Evolutionary conservation across 2,797 vertebrate genomes (phyloP).

Genomic region (Peromyscus aztecus): DNA sequence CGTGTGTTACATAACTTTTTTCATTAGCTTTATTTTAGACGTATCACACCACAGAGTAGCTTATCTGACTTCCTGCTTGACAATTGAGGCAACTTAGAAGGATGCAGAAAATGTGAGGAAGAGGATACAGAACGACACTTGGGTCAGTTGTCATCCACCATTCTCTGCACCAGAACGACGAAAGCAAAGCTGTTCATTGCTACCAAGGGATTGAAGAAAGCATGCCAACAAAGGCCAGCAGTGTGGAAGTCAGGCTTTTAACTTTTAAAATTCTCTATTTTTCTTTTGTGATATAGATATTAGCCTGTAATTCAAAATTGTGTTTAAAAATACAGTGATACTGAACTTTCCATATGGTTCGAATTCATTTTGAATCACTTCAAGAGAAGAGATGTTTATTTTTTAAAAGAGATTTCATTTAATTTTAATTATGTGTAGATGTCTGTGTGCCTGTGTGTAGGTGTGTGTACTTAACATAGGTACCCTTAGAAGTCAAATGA

Average conservation of each 20-base stretch:
- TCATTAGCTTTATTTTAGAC: not conserved
- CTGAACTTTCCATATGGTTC: not conserved
- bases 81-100: slow-evolving; percentile 1
- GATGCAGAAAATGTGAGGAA: not conserved
- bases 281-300: not conserved
- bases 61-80: not conserved
- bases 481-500: not conserved
- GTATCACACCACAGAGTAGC: not conserved
- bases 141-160: not conserved
- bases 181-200: not conserved
- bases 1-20: not conserved
- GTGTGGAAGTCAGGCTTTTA: not conserved
- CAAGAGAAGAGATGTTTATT: not conserved
- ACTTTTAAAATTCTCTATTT: not conserved
- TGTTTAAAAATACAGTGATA: not conserved
- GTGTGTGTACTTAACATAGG: not conserved
- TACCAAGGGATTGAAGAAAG: not conserved
- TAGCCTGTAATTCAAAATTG: not conserved
- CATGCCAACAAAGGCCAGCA: not conserved
- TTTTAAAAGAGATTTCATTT: not conserved
- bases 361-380: slow-evolving; percentile 24
- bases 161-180: not conserved
- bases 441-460: not conserved
- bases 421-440: not conserved
- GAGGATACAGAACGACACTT: not conserved